Conservation (phyloP, 2,888 invertebrate genomes). For the Atrina japonica region DNA sequence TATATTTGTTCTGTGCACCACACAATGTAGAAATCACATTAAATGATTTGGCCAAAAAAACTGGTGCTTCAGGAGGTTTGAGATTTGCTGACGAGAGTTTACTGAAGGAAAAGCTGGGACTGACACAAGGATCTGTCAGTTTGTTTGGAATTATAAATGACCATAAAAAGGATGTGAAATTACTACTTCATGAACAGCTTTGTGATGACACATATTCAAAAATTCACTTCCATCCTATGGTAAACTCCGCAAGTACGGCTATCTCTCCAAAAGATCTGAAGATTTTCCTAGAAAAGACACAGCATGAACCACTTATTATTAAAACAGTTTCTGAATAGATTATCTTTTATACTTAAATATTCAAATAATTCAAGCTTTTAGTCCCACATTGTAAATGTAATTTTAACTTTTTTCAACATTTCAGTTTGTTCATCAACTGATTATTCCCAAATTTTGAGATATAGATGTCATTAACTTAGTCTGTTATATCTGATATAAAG, state of each 20-base stretch:
- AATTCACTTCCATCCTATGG: conserved; percentile 78
- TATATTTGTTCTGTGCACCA: conserved; percentile 77
- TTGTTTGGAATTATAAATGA: conserved; percentile 79
- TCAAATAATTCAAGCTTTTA: no score
- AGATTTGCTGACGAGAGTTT: conserved; percentile 77
- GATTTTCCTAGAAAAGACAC: conserved; percentile 65
- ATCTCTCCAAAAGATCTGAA: conserved; percentile 65
- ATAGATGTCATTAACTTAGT: no score
- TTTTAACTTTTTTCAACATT: no score
- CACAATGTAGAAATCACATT: conserved; percentile 77
- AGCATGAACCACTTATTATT: conserved; percentile 62
- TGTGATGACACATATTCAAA: conserved; percentile 62
- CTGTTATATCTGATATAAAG: no score
- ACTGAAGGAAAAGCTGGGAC: conserved; percentile 75
- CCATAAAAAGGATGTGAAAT: conserved; percentile 68
- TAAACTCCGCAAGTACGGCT: conserved; percentile 72
- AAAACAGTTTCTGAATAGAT: not conserved
- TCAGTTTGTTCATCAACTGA: no score
- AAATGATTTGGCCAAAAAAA: conserved; percentile 73
- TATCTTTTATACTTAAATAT: no score
- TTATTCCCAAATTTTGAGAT: no score
- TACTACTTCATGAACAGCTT: conserved; percentile 70
- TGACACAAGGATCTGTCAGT: conserved; percentile 79
- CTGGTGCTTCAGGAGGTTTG: conserved; percentile 76
- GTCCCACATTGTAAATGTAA: no score